phyloP scores from a whole-genome alignment of 2,113 vertebrate species.

The Romanogobio albipinnatus region DNA sequence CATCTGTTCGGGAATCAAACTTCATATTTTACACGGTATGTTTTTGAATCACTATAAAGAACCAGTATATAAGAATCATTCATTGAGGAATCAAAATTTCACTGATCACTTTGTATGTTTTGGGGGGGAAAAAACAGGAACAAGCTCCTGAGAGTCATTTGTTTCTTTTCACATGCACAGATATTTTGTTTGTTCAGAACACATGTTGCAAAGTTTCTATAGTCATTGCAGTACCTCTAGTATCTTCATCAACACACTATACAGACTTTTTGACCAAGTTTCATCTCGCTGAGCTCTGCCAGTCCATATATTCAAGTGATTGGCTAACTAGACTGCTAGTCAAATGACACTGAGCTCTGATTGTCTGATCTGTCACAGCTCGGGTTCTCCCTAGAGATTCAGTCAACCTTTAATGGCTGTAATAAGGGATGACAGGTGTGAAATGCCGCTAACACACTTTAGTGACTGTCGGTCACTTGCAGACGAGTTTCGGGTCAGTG shows the following conservation, averaged over 20 bases:
- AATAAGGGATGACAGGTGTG: constrained; percentile 51
- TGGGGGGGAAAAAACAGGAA: too few relatives aligned
- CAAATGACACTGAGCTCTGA: not conserved
- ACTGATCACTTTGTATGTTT: too few relatives aligned
- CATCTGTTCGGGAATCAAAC: too few relatives aligned
- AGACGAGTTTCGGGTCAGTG: constrained; percentile 17
- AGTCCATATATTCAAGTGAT: not conserved
- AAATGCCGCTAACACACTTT: constrained; percentile 42
- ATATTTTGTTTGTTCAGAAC: too few relatives aligned
- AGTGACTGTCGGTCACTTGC: constrained; percentile 41
- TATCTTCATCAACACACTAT: not conserved
- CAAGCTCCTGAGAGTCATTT: too few relatives aligned
- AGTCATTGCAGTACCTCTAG: not conserved
- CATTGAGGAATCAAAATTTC: not conserved
- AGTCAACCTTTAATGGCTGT: constrained; percentile 31
- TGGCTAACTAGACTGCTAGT: not conserved
- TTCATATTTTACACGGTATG: not conserved
- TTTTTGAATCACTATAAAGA: not conserved
- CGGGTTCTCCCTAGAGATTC: not conserved
- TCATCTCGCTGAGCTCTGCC: not conserved
- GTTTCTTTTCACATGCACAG: not conserved
- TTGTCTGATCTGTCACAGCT: not conserved
- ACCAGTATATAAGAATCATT: not conserved
- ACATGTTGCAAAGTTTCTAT: not conserved
- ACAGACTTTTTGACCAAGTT: not conserved